Conservation (phyloP, 2,888 invertebrate genomes). For the Apodemia mormo region DNA sequence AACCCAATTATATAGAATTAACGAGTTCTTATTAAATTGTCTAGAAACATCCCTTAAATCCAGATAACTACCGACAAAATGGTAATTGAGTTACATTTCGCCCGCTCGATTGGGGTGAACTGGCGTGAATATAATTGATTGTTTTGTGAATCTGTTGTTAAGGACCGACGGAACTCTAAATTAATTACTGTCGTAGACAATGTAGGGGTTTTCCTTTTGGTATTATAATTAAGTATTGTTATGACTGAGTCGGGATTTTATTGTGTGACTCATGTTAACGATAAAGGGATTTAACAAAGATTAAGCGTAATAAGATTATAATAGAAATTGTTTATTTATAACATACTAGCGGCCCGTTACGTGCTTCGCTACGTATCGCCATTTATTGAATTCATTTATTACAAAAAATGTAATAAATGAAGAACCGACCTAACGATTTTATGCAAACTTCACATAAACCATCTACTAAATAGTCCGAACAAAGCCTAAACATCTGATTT, state of each 20-base stretch:
- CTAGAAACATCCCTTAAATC: neutral
- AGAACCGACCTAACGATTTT: too few relatives aligned
- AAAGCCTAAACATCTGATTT: too few relatives aligned
- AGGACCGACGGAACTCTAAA: neutral
- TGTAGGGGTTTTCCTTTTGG: neutral
- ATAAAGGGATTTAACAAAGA: conserved; percentile 4
- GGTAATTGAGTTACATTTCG: neutral
- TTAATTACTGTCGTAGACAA: conserved; percentile 11
- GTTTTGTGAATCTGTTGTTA: conserved; percentile 5
- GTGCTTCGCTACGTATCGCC: too few relatives aligned
- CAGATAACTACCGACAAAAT: neutral
- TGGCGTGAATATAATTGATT: conserved; percentile 9
- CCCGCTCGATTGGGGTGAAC: conserved; percentile 3
- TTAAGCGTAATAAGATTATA: neutral
- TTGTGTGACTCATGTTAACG: too few relatives aligned
- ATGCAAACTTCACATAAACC: too few relatives aligned
- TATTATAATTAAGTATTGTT: conserved; percentile 23
- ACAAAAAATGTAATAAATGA: too few relatives aligned
- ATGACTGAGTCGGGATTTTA: neutral
- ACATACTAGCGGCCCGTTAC: too few relatives aligned
- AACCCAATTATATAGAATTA: neutral
- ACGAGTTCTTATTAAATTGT: neutral
- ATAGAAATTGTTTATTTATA: too few relatives aligned
- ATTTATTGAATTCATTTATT: too few relatives aligned
- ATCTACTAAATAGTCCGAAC: too few relatives aligned